Percentiles rank a stretch among this genome's conserved stretches.
These are phyloP conservation scores for Sisyra terminalis DNA, from an alignment of 2,888 invertebrate species.

Conservation along the genomic window DNA sequence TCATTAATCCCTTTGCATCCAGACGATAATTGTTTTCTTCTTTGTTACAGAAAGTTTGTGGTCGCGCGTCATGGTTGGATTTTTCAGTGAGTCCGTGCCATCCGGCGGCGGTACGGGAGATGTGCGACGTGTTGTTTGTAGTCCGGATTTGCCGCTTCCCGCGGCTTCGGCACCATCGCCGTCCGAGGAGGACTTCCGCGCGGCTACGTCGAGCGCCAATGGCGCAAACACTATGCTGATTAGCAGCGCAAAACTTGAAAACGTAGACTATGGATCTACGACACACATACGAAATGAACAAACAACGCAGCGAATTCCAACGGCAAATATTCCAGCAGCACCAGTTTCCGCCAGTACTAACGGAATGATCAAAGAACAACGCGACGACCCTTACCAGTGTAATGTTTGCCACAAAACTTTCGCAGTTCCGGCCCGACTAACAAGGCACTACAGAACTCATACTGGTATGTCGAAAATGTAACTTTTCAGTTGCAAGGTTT, in stretches of 20 bases:
- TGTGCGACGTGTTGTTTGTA: slow-evolving; percentile 39
- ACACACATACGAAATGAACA: slow-evolving; percentile 14
- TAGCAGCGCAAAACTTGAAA: neutral
- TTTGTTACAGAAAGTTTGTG: slow-evolving; percentile 29
- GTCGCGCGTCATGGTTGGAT: slow-evolving; percentile 33
- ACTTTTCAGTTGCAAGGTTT: neutral
- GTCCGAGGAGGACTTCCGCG: slow-evolving; percentile 9
- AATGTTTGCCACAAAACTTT: slow-evolving; percentile 84
- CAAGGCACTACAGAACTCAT: slow-evolving; percentile 75
- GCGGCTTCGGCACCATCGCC: slow-evolving; percentile 18
- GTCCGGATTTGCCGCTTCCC: slow-evolving; percentile 36
- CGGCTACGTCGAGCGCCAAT: neutral
- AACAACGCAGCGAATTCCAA: slow-evolving; percentile 23
- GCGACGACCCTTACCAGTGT: slow-evolving; percentile 66
- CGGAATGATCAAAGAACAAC: slow-evolving; percentile 17
- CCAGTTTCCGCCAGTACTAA: slow-evolving; percentile 12
- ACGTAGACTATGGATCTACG: slow-evolving; percentile 41
- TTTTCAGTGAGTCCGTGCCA: slow-evolving; percentile 27
- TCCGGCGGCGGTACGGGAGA: slow-evolving; percentile 23
- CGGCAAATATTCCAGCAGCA: slow-evolving; percentile 26
- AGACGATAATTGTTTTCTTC: slow-evolving; percentile 20
- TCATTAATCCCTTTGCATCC: slow-evolving; percentile 13
- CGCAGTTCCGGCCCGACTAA: slow-evolving; percentile 73
- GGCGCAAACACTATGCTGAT: neutral
- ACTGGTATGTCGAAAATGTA: slow-evolving; percentile 26